Evolutionary conservation across 2,888 invertebrate genomes (phyloP), one percentile per base, ranked within the genome.

Genomic region (Baccha elongata): DNA sequence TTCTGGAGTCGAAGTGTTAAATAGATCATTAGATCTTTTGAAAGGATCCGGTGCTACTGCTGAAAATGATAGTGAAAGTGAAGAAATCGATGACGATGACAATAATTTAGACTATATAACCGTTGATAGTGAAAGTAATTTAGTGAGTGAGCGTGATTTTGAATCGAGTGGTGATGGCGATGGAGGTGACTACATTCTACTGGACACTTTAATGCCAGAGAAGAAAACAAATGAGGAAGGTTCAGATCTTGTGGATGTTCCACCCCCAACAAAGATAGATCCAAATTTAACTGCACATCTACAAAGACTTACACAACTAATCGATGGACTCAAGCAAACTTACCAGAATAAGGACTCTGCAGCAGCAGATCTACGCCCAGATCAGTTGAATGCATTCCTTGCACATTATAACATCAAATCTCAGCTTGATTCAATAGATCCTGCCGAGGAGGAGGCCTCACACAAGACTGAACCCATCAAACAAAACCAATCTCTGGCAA

Each of bases 331-430:
- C 1, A 88, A 90, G 76, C 85, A 89, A 71, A 89, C 87, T 0
- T 90, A 90, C 69, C 87, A 88, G 46, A 86, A 86, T 19, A 86
- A 87, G 0, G 87, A 87, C 1, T 86, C 87, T 3, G 85, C 87
- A 0, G 86, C 85, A 13, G 72, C 85, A 5, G 90, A 90, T 3
- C 75, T 91, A 73, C 86, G 89, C 1, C 90, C 91, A 0, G 90
- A 91, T 85, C 90, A 91, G 42, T 62, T 91, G 32, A 91, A 91
- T 85, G 90, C 91, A 1, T 91, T 91, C 48, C 71, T 91, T 32
- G 90, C 91, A 0, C 89, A 90, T 65, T 91, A 90, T 21, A 90
- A 91, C 75, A 88, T 91, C 5, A 89, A 89, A 81, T 87, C 89
- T 68, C 88, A 89, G 19, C 88, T 88, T 46, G 87, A 89, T 55